phyloP scores from a whole-genome alignment of 2,113 vertebrate genomes.

The Crotalus horridus region DNA sequence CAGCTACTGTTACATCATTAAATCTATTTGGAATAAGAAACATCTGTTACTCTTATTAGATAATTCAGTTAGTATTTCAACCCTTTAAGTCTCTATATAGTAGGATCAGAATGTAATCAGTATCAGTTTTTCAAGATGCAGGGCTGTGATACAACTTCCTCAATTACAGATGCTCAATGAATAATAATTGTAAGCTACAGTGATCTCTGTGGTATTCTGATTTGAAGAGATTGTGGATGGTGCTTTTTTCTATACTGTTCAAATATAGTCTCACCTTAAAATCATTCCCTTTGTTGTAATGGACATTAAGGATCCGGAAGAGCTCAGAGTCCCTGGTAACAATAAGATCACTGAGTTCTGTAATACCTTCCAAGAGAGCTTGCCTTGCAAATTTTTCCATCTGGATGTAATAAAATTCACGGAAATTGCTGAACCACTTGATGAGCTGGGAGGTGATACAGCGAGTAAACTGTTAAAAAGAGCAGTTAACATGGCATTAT shows the following conservation, averaged over 20 bases:
- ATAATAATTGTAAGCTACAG: not conserved
- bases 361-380: constrained; percentile 82
- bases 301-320: constrained; percentile 87
- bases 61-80: not conserved
- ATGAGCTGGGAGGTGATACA: constrained; percentile 97
- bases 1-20: not conserved
- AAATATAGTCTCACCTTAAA: constrained; percentile 79
- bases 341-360: constrained; percentile 74
- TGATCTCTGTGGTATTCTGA: not conserved
- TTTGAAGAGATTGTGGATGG: not conserved
- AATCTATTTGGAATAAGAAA: not conserved
- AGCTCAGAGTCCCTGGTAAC: constrained; percentile 88
- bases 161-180: not conserved
- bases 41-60: not conserved
- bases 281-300: constrained; percentile 96
- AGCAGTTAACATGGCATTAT: not conserved
- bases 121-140: not conserved
- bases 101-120: not conserved
- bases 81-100: not conserved
- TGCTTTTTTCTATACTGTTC: not conserved
- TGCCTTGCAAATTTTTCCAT: constrained; percentile 97
- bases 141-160: not conserved
- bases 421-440: constrained; percentile 99
- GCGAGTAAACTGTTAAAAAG: constrained; percentile 83
- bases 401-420: constrained; percentile 98